Evolutionary conservation across 2,797 vertebrate species (phyloP).

Genomic region (Lacerta agilis): DNA sequence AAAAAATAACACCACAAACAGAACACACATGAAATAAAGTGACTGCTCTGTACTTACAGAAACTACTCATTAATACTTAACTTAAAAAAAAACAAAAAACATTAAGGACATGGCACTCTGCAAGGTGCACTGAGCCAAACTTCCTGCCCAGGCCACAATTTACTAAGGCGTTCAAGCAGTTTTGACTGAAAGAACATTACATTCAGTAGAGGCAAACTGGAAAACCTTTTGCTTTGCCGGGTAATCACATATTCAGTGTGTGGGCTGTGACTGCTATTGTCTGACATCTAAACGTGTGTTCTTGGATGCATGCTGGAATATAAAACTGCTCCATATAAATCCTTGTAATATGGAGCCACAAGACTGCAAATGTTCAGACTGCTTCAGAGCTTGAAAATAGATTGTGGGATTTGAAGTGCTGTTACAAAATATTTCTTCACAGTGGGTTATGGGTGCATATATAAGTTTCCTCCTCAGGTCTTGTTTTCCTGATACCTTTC

Average conservation of each 20-base stretch:
- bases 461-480: not conserved
- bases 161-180: not conserved
- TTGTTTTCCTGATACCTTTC: not conserved
- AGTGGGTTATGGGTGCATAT: not conserved
- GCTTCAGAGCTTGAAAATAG: not conserved
- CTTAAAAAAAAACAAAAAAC: too few relatives aligned
- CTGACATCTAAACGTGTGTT: not conserved
- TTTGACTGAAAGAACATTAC: constrained; percentile 23
- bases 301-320: not conserved
- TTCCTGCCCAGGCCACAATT: constrained; percentile 10
- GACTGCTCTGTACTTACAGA: not conserved
- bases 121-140: accelerated
- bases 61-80: constrained; percentile 22
- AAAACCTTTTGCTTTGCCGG: not conserved
- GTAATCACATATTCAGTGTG: constrained; percentile 5
- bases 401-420: constrained; percentile 2
- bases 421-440: not conserved
- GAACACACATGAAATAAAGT: not conserved
- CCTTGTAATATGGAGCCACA: not conserved
- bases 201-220: not conserved
- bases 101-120: not conserved
- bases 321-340: constrained; percentile 4
- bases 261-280: not conserved
- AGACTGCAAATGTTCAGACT: not conserved
- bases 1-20: constrained; percentile 6